Conservation (phyloP, 2,113 vertebrate genomes). For the Pagrus major region DNA sequence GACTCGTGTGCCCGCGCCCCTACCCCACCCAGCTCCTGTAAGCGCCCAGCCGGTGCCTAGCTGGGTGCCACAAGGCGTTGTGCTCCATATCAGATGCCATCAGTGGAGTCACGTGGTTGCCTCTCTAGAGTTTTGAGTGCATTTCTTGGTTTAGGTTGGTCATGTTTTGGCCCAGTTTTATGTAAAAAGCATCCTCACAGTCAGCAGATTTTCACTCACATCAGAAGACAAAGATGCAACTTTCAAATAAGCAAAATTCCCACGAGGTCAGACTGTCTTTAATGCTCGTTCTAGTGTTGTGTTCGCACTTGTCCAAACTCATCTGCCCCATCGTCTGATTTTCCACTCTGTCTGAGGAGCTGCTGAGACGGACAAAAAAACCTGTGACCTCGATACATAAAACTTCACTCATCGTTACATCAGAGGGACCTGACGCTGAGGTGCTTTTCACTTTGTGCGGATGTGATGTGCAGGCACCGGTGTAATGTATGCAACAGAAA, state of each 20-base stretch:
- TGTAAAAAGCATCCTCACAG: not conserved
- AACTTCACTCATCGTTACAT: constrained; percentile 56
- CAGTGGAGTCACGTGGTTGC: constrained; percentile 38
- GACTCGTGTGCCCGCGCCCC: constrained; percentile 23
- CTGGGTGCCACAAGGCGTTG: constrained; percentile 42
- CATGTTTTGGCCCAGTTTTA: constrained; percentile 13
- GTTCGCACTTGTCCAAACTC: constrained; percentile 32
- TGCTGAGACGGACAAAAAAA: constrained; percentile 54
- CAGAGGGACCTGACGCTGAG: constrained; percentile 45
- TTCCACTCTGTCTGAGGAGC: constrained; percentile 28
- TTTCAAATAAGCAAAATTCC: constrained; percentile 10
- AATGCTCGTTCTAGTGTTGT: not conserved
- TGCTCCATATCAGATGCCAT: constrained; percentile 47
- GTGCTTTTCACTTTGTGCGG: constrained; percentile 49
- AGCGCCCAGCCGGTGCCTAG: constrained; percentile 38
- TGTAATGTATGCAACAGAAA: constrained; percentile 69
- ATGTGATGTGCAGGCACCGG: constrained; percentile 42
- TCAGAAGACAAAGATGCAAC: not conserved
- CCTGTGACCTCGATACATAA: constrained; percentile 44
- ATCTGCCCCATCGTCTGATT: constrained; percentile 32
- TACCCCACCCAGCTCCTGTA: constrained; percentile 37
- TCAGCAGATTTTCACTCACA: constrained; percentile 15
- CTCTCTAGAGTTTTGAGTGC: not conserved
- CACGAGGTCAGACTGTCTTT: constrained; percentile 18
- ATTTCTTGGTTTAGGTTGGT: not conserved